Evolutionary conservation across 1,140 invertebrate species (phyloP), one percentile per base, ranked within the genome.

Genomic region (Heliconius congener): DNA sequence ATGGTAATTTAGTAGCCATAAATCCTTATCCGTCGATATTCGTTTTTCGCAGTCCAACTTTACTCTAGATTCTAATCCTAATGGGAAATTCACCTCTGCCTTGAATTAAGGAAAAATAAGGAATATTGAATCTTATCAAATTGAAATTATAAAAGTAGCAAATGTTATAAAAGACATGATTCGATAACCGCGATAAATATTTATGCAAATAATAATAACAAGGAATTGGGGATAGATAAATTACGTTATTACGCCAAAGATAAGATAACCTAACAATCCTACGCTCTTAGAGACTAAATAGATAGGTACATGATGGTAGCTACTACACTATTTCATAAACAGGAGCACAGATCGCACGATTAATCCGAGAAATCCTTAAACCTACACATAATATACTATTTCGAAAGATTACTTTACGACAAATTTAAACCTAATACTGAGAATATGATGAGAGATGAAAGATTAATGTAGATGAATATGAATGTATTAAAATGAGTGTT

Each of bases 331-430:
- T 30, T 30, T 23, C 30, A 66, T 13, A 1, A 30, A 27, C 2
- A 27, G 60, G 60, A 66, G 27, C 60, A 66, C 60, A 66, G 60
- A 66, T 66, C 60, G 60, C 11, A 66, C 23, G n/a, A 66, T 66
- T 30, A 66, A 66, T 30, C 60, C 60, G 60, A 66, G 60, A 66
- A 23, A 66, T 66, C 23, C 13, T 30, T 66, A 30, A 66, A 30
- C 9, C 60, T 66, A 66, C 16, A 30, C 13, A 30, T 66, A 30
- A 30, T 66, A 30, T 16, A 23, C 60, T 66, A 66, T 66, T 5
- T 2, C 55, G 8, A 9, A n/a, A 55, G 13, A 46, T 46, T 23
- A 27, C 27, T 30, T 30, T 16, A 66, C 60, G 8, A 8, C n/a
- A 23, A 57, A n/a, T 57, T 8, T 16, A 16, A 66, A 27, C 9